Conservation (phyloP, 1,140 invertebrate genomes). For the Drosophila guanche region DNA sequence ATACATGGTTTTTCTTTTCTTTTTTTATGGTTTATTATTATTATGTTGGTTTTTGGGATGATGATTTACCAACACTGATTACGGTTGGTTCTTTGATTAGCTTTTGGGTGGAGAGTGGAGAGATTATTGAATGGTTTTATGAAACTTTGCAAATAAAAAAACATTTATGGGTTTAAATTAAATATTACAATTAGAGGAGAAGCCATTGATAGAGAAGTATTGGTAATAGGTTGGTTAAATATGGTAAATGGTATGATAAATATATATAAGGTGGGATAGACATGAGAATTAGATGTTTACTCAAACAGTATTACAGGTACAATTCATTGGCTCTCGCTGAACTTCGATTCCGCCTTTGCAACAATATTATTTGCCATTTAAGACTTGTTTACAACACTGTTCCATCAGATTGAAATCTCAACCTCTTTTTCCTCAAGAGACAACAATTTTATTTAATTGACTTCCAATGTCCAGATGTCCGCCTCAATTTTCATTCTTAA, state of each 20-base stretch:
- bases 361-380: no score
- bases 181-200: no score
- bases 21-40: conserved; percentile 40
- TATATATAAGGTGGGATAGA: no score
- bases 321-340: no score
- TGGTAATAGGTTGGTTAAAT: neutral
- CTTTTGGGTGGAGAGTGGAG: conserved; percentile 48
- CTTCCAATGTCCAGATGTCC: no score
- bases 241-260: neutral
- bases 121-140: conserved; percentile 51
- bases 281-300: no score
- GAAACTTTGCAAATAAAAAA: conserved; percentile 15
- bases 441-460: no score
- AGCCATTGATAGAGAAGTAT: neutral
- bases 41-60: conserved; percentile 21
- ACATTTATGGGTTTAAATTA: conserved; percentile 22
- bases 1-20: conserved; percentile 39
- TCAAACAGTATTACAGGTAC: no score
- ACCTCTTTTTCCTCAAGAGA: no score
- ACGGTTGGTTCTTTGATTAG: conserved; percentile 58
- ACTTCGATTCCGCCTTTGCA: no score
- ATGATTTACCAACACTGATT: conserved; percentile 40
- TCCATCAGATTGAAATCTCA: no score
- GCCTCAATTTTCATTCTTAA: neutral
- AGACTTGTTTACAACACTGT: no score